Conservation (phyloP, 37 sponge, comb jelly and placozoan species). For the Petrosia ficiformis region DNA sequence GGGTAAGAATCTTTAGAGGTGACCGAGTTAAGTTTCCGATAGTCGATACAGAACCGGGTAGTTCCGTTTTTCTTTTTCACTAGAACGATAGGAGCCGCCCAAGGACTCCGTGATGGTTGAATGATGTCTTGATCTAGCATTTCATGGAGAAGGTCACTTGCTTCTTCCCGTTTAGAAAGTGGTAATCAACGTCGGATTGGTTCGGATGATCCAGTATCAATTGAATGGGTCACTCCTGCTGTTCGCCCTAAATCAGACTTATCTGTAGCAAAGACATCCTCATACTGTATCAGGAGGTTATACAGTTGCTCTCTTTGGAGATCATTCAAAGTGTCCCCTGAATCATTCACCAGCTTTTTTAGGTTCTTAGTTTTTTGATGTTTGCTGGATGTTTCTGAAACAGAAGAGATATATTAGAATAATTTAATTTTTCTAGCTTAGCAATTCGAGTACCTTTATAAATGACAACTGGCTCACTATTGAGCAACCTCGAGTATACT, state of each 20-base stretch:
- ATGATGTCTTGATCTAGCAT: constrained; percentile 23
- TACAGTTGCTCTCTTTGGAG: constrained; percentile 7
- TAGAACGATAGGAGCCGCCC: constrained; percentile 45
- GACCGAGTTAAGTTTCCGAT: neutral
- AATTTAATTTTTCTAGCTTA: neutral
- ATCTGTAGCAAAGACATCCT: constrained; percentile 14
- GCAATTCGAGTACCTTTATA: neutral
- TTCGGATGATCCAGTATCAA: constrained; percentile 20
- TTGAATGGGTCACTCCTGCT: constrained; percentile 4
- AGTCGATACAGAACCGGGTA: neutral
- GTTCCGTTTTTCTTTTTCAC: constrained; percentile 7
- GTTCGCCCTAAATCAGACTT: constrained; percentile 2
- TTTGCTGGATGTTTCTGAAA: neutral
- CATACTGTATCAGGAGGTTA: neutral
- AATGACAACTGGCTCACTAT: constrained; percentile 10
- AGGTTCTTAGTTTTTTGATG: neutral
- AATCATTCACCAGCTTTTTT: neutral
- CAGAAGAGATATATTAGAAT: neutral
- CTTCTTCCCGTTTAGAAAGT: neutral
- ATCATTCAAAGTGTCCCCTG: neutral
- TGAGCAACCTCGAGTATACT: constrained; percentile 12
- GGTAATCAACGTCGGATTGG: constrained; percentile 29
- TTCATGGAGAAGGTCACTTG: constrained; percentile 1
- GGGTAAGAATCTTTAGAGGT: constrained; percentile 23
- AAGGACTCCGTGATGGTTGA: constrained; percentile 22